phyloP scores from a whole-genome alignment of 2,797 vertebrate genomes.

The Cryptoprocta ferox region DNA sequence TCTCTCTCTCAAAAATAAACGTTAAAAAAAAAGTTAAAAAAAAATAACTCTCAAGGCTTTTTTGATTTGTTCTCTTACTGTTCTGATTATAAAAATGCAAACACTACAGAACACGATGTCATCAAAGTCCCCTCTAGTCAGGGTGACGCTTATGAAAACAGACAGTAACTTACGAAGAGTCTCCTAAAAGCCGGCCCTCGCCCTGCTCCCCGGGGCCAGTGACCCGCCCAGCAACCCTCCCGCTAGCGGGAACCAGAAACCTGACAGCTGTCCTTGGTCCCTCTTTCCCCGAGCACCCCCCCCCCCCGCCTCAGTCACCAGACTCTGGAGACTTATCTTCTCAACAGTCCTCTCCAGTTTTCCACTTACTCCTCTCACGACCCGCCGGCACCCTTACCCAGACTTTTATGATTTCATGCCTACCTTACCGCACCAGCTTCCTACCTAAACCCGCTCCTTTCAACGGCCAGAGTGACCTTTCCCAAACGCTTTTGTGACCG shows the following conservation, averaged over 20 bases:
- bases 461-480: background rate
- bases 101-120: background rate
- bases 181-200: background rate
- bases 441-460: background rate
- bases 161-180: background rate
- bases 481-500: background rate
- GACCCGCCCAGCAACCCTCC: background rate
- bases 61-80: background rate
- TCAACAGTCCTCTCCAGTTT: background rate
- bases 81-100: background rate
- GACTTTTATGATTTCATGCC: background rate
- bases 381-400: background rate
- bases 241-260: background rate
- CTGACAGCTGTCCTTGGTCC: background rate
- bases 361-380: background rate
- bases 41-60: too few relatives aligned
- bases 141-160: background rate
- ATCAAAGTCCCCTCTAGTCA: background rate
- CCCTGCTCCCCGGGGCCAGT: background rate
- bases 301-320: background rate
- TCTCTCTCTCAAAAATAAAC: too few relatives aligned
- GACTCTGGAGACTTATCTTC: background rate
- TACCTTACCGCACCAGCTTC: background rate
- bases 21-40: too few relatives aligned
- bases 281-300: background rate